Evolutionary conservation across 2,113 vertebrate genomes (phyloP).

Genomic region (Bettongia penicillata): DNA sequence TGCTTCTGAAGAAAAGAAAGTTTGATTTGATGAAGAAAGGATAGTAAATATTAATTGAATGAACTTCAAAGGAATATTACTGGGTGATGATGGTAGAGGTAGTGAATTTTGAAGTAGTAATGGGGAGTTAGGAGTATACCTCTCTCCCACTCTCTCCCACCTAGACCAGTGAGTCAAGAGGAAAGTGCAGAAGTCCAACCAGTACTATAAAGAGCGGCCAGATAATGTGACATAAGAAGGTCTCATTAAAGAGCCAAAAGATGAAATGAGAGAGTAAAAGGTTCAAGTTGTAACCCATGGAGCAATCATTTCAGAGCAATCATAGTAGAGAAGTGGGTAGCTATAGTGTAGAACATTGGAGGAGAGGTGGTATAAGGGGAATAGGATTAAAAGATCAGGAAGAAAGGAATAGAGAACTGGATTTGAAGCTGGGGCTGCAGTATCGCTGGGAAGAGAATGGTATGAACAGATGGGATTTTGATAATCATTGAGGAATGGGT

Average conservation of each 20-base stretch:
- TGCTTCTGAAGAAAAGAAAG: no score
- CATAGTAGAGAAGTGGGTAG: background rate
- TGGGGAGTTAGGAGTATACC: no score
- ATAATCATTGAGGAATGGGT: background rate
- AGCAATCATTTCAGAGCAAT: background rate
- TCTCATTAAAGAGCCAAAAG: background rate
- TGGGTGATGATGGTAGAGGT: no score
- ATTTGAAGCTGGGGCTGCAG: background rate
- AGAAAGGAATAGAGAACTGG: background rate
- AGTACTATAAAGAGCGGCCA: background rate
- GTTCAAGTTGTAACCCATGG: background rate
- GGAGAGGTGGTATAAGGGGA: background rate
- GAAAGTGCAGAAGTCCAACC: background rate
- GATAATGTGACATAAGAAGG: background rate
- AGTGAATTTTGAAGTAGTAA: no score
- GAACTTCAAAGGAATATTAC: no score
- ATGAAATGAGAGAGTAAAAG: background rate
- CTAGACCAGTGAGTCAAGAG: background rate
- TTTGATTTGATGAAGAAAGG: no score
- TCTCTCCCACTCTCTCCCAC: background rate
- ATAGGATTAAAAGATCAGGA: background rate
- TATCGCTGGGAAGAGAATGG: background rate
- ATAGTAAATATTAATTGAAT: no score
- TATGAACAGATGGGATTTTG: background rate
- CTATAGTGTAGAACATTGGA: background rate